Base-by-base conservation (phyloP, 2,888 invertebrate species). In the Drosophila mayaguana region DNA sequence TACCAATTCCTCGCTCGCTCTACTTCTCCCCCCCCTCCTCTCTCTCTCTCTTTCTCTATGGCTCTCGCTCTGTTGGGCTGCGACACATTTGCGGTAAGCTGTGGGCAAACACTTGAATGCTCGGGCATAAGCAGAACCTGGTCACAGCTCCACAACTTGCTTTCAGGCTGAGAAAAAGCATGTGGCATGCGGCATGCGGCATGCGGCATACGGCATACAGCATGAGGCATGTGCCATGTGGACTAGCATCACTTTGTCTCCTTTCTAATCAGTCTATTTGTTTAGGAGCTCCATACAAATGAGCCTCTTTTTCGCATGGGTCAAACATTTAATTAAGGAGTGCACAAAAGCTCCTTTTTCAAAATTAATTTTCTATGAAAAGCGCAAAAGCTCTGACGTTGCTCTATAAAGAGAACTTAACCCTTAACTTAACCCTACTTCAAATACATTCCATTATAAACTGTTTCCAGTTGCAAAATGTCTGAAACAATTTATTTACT, bases 181-280 rank as follows among this genome's bases (percentile, higher is more conserved):
- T 54, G 34, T 55, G 56, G 43, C 43, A 43, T 43, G 36, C 11
- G 36, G 53, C 34, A 36, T 22, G 42, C 1, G 28, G 18, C 50
- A 51, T 51, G 12, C 20, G 20, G 14, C 50, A 50, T 32, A 7
- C 22, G 20, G 20, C 45, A 20, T 45, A 20, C 3, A 16, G 38
- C 38, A 38, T 38, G 54, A 11, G 28, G 18, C 32, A 16, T 56
- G 42, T 53, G 42, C 8, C 42, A 56, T 56, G 32, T 55, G 55
- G 38, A 38, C 36, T 12, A 22, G 25, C 38, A 56, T 22, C 25
- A 45, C 76, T 68, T 63, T 68, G 66, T 72, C 72, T 66, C 48
- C 56, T 78, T 75, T 78, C 81, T 87, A 87, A 84, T 84, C 89
- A 89, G 75, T 65, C 72, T 89, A 89, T 84, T 84, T 84, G 88